Conservation (phyloP, 2,113 vertebrate genomes). For the Amazona guildingii region DNA sequence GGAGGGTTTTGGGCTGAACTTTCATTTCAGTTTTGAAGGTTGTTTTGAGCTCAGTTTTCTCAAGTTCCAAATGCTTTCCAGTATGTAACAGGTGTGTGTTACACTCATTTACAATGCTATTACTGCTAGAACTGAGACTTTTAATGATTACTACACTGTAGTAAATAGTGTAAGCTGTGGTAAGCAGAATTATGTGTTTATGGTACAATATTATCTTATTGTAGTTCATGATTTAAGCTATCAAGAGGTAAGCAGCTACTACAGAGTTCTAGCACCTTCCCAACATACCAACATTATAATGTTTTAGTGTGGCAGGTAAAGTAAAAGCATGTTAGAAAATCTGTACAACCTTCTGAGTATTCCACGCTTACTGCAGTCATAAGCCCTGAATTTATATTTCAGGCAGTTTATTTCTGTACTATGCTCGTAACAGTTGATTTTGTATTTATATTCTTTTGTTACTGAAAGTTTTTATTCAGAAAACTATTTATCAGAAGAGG, state of each 20-base stretch:
- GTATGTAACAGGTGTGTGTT: background rate
- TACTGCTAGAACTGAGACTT: background rate
- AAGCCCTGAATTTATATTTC: background rate
- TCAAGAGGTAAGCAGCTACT: background rate
- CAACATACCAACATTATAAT: background rate
- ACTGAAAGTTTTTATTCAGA: background rate
- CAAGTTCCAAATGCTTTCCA: background rate
- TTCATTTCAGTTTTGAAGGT: background rate
- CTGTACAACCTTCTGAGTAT: background rate
- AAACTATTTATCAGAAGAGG: background rate
- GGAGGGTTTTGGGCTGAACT: accelerated
- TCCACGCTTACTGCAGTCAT: background rate
- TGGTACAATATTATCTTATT: background rate
- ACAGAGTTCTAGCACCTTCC: background rate
- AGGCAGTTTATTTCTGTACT: background rate
- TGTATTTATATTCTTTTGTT: background rate
- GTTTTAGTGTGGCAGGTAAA: background rate
- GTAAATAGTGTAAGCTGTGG: background rate
- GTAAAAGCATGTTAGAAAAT: background rate
- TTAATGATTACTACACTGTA: background rate
- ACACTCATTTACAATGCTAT: no score
- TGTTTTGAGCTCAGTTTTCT: background rate
- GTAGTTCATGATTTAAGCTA: background rate
- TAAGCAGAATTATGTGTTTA: background rate
- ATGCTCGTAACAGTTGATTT: background rate